phyloP scores from a whole-genome alignment of 1,140 invertebrate species.

The Venturia canescens region DNA sequence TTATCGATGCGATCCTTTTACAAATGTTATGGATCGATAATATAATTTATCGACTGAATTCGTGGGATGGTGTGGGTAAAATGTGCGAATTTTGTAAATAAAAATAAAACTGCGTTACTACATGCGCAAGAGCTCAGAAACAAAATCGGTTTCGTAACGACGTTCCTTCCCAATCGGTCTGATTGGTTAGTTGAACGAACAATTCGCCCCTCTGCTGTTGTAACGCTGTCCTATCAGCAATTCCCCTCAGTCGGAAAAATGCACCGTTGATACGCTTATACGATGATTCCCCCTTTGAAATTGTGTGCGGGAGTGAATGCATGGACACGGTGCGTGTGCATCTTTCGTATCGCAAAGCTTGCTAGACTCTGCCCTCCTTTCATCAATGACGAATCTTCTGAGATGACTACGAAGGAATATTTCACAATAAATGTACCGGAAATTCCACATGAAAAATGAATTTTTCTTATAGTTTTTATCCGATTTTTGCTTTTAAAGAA shows the following conservation, averaged over 20 bases:
- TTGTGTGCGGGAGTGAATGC: background rate
- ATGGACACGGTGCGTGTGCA: conserved; percentile 17
- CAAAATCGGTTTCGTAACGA: background rate
- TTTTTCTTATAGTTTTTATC: no score
- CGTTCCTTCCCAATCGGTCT: conserved; percentile 33
- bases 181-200: conserved; percentile 43
- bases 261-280: conserved; percentile 29
- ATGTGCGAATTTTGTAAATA: conserved; percentile 38
- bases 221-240: conserved; percentile 47
- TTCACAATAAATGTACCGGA: background rate
- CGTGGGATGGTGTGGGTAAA: no score
- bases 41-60: no score
- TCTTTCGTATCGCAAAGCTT: conserved; percentile 26
- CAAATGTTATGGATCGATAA: no score
- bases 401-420: background rate
- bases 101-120: conserved; percentile 7
- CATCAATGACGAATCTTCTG: background rate
- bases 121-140: background rate
- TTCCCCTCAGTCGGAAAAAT: conserved; percentile 2
- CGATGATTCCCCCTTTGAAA: conserved; percentile 31
- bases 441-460: background rate
- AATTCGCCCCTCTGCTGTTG: conserved; percentile 49
- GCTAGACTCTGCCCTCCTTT: background rate
- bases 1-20: no score
- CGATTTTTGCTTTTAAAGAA: no score